phyloP scores from a whole-genome alignment of 2,797 vertebrate species.

The Phataginus tetradactyla region DNA sequence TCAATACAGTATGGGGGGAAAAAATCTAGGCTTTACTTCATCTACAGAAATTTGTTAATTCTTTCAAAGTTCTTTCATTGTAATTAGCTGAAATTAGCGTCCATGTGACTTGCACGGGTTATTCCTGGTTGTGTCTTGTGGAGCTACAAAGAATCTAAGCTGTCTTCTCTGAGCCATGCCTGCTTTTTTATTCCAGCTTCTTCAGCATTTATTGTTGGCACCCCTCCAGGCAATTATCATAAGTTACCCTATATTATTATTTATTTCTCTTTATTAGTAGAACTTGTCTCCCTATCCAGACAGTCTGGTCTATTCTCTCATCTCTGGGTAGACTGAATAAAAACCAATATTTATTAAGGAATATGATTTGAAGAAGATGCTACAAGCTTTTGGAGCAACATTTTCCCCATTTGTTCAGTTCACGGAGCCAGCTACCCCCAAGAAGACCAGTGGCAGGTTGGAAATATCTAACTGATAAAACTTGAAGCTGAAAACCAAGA shows the following conservation, averaged over 20 bases:
- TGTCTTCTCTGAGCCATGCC: background rate
- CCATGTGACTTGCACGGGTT: background rate
- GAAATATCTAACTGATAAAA: background rate
- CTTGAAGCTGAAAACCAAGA: background rate
- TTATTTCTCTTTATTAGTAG: constrained; percentile 19
- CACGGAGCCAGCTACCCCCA: background rate
- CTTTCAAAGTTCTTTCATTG: background rate
- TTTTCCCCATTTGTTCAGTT: background rate
- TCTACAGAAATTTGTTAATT: background rate
- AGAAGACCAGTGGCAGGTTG: background rate
- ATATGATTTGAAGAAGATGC: constrained; percentile 8
- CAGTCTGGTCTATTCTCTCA: background rate
- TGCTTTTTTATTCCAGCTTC: background rate
- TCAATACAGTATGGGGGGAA: background rate
- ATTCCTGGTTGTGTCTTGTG: background rate
- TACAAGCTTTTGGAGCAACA: background rate
- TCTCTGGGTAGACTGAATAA: background rate
- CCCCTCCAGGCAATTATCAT: background rate
- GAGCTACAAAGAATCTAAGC: background rate
- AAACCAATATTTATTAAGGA: constrained; percentile 3
- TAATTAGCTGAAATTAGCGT: background rate
- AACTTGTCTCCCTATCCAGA: constrained; percentile 18
- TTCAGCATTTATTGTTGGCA: background rate
- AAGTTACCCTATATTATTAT: background rate
- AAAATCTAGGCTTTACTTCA: background rate